A percentile compares a stretch with the other conserved stretches of the same genome.
phyloP scores from a whole-genome alignment of 1,140 invertebrate genomes.

The Conus betulinus region DNA sequence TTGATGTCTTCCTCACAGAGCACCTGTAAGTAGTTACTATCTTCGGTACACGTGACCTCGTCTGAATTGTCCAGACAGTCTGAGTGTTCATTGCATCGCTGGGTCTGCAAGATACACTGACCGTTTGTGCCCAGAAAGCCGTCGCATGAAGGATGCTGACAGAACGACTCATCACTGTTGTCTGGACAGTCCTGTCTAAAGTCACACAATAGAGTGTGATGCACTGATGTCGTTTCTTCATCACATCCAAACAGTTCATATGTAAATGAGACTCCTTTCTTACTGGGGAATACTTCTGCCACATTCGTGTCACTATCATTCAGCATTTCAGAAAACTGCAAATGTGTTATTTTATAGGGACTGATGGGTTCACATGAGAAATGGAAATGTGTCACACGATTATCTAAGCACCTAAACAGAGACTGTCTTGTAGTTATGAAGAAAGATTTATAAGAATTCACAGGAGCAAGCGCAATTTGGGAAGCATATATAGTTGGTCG shows the following conservation, averaged over 20 bases:
- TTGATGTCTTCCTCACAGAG: no score
- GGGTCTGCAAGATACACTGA: no score
- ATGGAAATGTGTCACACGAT: background rate
- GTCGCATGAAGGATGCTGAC: no score
- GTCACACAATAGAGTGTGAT: constrained; percentile 14
- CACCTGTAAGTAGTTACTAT: no score
- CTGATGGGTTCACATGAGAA: background rate
- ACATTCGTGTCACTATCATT: background rate
- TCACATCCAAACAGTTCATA: constrained; percentile 4
- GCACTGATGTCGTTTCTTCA: background rate
- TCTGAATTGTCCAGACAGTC: no score
- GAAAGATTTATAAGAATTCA: background rate
- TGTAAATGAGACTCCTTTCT: background rate
- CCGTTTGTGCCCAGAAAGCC: no score
- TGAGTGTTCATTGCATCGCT: no score
- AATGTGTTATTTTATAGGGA: background rate
- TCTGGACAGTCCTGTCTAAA: background rate
- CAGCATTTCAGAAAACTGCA: background rate
- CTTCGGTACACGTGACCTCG: no score
- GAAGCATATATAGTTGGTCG: background rate
- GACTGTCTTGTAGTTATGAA: background rate
- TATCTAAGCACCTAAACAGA: background rate
- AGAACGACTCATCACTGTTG: no score
- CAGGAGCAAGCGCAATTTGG: background rate
- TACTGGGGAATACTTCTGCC: no score